Base-by-base conservation (phyloP, 1,140 invertebrate species). In the Chironomus striatipennis region DNA sequence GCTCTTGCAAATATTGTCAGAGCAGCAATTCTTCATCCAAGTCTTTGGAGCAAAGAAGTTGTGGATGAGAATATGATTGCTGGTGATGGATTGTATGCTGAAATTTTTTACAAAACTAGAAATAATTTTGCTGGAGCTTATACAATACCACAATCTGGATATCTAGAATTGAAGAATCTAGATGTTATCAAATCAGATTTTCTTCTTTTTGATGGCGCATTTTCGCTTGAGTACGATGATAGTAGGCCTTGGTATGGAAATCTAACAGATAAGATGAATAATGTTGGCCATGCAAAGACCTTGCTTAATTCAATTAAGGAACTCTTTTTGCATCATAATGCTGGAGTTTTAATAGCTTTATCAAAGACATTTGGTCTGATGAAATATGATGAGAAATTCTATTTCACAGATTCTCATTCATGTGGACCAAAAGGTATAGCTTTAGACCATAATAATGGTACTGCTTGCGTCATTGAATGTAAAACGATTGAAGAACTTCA, bases 401-500 rank as follows among this genome's bases (percentile, higher is more conserved):
- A 77, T 65, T 77, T 78, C 24, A 73, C 74, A 34, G 73, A 78
- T 73, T 78, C 77, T 7, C 77, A 78, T 74, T 76, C 77, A 65
- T 79, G 77, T 77, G 77, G 75, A 47, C 77, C 74, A 74, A 77
- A 77, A 75, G 77, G 76, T 18, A 34, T 75, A 67, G 74, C 74
- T 43, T 43, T 42, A 15, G 75, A n/a, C n/a, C n/a, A n/a, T n/a
- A n/a, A 72, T 18, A 77, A 77, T 75, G 78, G 77, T 12, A 79
- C 75, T 78, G 77, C 77, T n/a, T 79, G 77, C 73, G 74, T 77
- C 75, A 77, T 78, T 21, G 74, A 79, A 76, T 79, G 77, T 70
- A 76, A 77, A 34, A 77, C 75, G 43, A 73, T 75, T n/a, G 42
- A 77, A 12, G 77, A 79, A 57, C 72, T 79, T 64, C 24, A 47